Evolutionary conservation across 1,140 invertebrate genomes (phyloP), one percentile per base, ranked within the genome.

Genomic region (Calephelis nemesis): DNA sequence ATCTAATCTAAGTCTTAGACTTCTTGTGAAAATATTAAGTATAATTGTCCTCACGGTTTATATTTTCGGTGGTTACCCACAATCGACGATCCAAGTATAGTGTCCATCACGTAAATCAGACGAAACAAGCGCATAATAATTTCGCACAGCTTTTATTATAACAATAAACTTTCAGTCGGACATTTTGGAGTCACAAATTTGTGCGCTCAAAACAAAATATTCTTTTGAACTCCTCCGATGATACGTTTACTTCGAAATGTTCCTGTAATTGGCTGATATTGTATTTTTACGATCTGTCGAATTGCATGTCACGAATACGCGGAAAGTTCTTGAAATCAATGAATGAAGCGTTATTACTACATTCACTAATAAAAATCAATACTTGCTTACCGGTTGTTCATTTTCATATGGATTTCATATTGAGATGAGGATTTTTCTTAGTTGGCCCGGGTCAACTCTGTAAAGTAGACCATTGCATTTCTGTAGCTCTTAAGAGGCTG

Each of bases 141-240:
- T 84, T 83, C 40, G 66, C 75, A 63, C 66, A 78, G 75, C 83
- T 82, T 89, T 89, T 89, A 87, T 87, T 81, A 83, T 80, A 84
- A 85, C 81, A 83, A 88, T 89, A 87, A 87, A 87, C 68, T 76
- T 74, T 62, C 50, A 62, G 63, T 67, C 63, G 64, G 76, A 83
- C 74, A 74, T 85, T 81, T 81, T 83, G 72, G 79, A 82, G 63
- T 75, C 83, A 79, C 83, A 83, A 82, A 86, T 86, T 82, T 77
- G 74, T 76, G 74, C 47, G 75, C 71, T 76, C 79, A 81, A 81
- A 82, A 83, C 79, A 84, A 80, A 74, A 78, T 74, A 74, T 81
- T 63, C 78, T 74, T 83, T 82, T 86, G 83, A 81, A 82, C 75
- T 82, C 71, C 65, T 72, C 39, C 58, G 58, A 69, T 72, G 67